These are phyloP conservation scores for Lasius fuliginosus DNA, from an alignment of 2,888 invertebrate genomes.

Conservation along the genomic window DNA sequence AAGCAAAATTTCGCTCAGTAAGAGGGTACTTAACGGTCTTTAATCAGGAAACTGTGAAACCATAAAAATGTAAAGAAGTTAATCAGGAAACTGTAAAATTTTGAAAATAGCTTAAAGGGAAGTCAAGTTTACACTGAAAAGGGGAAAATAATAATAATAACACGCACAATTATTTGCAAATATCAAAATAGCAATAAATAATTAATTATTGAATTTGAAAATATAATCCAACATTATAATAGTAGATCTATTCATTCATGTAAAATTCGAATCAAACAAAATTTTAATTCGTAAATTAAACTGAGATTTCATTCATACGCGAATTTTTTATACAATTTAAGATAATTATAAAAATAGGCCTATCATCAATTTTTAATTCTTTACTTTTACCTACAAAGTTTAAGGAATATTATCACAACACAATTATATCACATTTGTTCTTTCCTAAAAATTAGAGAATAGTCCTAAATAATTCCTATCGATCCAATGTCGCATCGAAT, in stretches of 20 bases:
- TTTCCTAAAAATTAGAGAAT: not conserved
- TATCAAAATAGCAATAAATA: conserved; percentile 2
- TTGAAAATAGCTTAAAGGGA: not conserved
- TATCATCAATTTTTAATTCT: not conserved
- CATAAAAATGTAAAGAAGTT: not conserved
- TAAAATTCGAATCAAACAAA: not conserved
- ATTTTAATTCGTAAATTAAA: not conserved
- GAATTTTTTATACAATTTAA: not conserved
- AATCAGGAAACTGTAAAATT: conserved; percentile 25
- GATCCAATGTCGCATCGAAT: not conserved
- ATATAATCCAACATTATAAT: not conserved
- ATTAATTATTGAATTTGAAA: not conserved
- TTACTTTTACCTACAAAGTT: not conserved
- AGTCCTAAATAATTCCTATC: not conserved
- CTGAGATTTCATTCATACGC: not conserved
- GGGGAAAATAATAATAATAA: not conserved
- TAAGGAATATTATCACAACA: not conserved
- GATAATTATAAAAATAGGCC: not conserved
- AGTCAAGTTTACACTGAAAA: not conserved
- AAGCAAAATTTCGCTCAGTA: conserved; percentile 27
- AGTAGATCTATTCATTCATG: not conserved
- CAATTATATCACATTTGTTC: not conserved
- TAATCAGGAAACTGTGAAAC: conserved; percentile 18
- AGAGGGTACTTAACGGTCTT: conserved; percentile 7
- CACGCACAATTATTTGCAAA: not conserved